Percentiles rank a stretch among this genome's conserved stretches.
Evolutionary conservation across 2,113 vertebrate species (phyloP).

Genomic region (Felis catus): F.catus_Fca126_mat1.0 CM031427.1:2228501-2229000

Average conservation of each 20-base stretch:
- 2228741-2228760: not conserved
- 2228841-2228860: rapidly evolving
- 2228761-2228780: not conserved
- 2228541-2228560: not conserved
- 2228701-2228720: too few relatives aligned
- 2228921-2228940: not conserved
- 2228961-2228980: rapidly evolving
- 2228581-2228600: not conserved
- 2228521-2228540: not conserved
- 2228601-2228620: not conserved
- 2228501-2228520: too few relatives aligned
- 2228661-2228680: not conserved
- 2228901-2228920: not conserved
- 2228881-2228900: rapidly evolving
- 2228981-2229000: not conserved
- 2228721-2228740: rapidly evolving
- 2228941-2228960: not conserved
- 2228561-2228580: not conserved
- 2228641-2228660: not conserved
- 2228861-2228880: rapidly evolving
- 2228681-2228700: not conserved
- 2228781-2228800: not conserved
- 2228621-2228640: not conserved
- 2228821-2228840: not conserved
- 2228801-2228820: not conserved